Evolutionary conservation across 2,888 invertebrate species (phyloP).

Genomic region (Sinelater perroti): DNA sequence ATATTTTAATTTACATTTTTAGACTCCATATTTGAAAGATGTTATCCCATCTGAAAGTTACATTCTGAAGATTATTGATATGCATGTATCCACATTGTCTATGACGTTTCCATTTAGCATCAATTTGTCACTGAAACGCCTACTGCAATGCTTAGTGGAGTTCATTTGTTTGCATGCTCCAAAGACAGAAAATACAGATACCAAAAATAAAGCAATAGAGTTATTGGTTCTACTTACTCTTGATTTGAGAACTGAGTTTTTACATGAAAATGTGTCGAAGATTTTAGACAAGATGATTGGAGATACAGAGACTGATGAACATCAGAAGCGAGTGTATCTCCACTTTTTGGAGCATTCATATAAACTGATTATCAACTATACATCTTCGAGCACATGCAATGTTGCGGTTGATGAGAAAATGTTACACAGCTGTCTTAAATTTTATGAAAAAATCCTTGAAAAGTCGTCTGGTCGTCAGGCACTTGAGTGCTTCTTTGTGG

Average conservation of each 20-base stretch:
- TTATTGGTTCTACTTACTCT: slow-evolving; percentile 79
- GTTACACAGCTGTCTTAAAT: slow-evolving; percentile 76
- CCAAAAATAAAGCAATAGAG: slow-evolving; percentile 71
- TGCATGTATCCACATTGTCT: slow-evolving; percentile 72
- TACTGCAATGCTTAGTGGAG: slow-evolving; percentile 70
- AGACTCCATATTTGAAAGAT: slow-evolving; percentile 78
- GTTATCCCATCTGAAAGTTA: slow-evolving; percentile 86
- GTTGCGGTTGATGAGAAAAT: slow-evolving; percentile 67
- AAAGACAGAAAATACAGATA: slow-evolving; percentile 70
- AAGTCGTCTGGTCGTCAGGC: slow-evolving; percentile 83
- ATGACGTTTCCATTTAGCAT: slow-evolving; percentile 67
- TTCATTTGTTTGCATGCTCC: slow-evolving; percentile 71
- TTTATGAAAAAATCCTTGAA: slow-evolving; percentile 87
- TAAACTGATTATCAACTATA: slow-evolving; percentile 71
- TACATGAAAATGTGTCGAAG: slow-evolving; percentile 70
- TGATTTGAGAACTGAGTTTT: slow-evolving; percentile 79
- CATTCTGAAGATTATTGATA: slow-evolving; percentile 76
- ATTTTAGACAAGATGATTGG: slow-evolving; percentile 72
- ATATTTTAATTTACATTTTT: slow-evolving; percentile 41
- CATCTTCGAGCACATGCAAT: slow-evolving; percentile 51
- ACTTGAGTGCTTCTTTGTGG: slow-evolving; percentile 81
- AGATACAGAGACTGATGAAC: slow-evolving; percentile 71
- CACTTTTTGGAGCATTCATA: slow-evolving; percentile 75
- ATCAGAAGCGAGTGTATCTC: slow-evolving; percentile 70
- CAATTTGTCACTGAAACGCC: slow-evolving; percentile 71